Percentiles rank a stretch among this genome's conserved stretches.
Conservation (phyloP, 2,113 vertebrate genomes). For the Odocoileus hemionus region DNA sequence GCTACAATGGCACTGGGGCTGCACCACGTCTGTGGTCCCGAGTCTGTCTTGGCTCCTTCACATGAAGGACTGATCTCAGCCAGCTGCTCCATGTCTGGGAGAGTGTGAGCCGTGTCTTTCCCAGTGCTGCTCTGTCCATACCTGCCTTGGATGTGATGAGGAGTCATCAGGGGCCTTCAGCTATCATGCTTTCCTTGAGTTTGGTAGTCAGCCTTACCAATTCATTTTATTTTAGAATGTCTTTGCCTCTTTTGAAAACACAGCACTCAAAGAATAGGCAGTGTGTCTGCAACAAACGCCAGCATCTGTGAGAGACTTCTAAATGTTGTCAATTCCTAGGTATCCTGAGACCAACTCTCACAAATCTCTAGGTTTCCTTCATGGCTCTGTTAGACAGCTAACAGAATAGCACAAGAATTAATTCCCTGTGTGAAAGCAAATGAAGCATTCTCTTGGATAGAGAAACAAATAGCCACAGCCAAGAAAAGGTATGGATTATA, state of each 20-base stretch:
- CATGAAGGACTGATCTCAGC: not conserved
- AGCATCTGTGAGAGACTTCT: not conserved
- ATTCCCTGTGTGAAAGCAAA: not conserved
- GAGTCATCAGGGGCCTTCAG: not conserved
- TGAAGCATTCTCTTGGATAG: not conserved
- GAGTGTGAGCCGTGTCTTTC: not conserved
- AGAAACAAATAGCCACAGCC: not conserved
- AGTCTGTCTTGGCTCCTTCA: not conserved
- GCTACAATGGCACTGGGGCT: rapidly evolving
- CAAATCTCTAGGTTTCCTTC: not conserved
- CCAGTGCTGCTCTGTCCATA: not conserved
- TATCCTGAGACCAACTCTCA: not conserved
- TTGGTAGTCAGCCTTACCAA: not conserved
- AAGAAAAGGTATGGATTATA: not conserved
- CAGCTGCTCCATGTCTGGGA: not conserved
- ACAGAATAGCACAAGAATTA: not conserved
- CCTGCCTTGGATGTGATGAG: not conserved
- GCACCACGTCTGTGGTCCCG: too few species aligned
- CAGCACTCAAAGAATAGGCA: not conserved
- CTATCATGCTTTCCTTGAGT: not conserved
- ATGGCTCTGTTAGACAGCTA: not conserved
- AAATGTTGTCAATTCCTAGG: not conserved
- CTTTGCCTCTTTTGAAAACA: not conserved
- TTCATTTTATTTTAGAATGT: not conserved
- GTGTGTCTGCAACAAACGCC: not conserved